Evolutionary conservation across 2,888 invertebrate genomes (phyloP).

Genomic region (Tribolium freemani): DNA sequence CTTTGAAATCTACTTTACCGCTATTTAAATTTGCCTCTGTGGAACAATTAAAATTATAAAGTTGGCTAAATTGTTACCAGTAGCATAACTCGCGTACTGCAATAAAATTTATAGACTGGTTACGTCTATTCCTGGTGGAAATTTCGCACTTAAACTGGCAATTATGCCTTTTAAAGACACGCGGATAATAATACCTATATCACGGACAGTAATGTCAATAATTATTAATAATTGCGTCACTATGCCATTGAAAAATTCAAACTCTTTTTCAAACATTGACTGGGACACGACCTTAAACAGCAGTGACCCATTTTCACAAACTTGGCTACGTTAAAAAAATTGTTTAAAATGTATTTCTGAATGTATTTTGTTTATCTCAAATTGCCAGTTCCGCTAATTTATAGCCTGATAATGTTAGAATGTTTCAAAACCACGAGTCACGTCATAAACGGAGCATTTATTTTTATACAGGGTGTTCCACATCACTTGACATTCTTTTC

Average conservation of each 20-base stretch:
- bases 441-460: neutral
- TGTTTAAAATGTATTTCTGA: conserved; percentile 2
- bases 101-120: conserved; percentile 26
- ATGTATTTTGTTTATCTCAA: neutral
- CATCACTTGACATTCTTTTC: too few species aligned
- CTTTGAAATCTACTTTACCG: conserved; percentile 35
- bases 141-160: conserved; percentile 15
- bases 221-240: conserved; percentile 8
- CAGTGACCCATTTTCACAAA: too few species aligned
- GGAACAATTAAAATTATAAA: conserved; percentile 39
- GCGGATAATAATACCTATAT: neutral
- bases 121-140: conserved; percentile 16
- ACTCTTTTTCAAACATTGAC: too few species aligned
- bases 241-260: neutral
- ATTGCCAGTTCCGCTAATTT: neutral
- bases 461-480: too few species aligned
- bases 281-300: too few species aligned
- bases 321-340: neutral
- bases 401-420: conserved; percentile 6
- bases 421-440: neutral
- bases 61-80: conserved; percentile 21
- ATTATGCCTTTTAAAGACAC: conserved; percentile 12
- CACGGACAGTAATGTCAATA: neutral
- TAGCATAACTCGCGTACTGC: conserved; percentile 17
- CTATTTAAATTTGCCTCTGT: conserved; percentile 38